Base-by-base conservation (phyloP, 2,888 invertebrate species). In the Trachelus tabidus region DNA sequence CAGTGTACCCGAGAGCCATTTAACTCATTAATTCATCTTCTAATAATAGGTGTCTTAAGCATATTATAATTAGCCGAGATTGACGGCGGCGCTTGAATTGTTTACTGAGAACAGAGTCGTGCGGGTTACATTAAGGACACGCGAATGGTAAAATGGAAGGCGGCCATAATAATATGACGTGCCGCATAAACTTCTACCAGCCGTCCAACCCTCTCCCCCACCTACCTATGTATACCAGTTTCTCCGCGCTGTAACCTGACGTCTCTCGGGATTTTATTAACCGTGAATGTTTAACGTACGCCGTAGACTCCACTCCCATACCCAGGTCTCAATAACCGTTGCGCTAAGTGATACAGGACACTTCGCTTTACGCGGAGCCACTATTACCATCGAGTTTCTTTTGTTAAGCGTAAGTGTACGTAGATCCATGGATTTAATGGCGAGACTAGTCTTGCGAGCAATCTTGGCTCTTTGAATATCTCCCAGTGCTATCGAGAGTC, bases 201-300 rank as follows among this genome's bases (percentile, higher is more conserved):
- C 56, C 23, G 23, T 56, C 56, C 56, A 23, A 1, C 56, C 56
- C 56, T 56, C 56, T 6, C 9, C 6, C 56, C 23, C 56, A 6
- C 23, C 56, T 23, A 56, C 15, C 23, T 23, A 56, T 23, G 56
- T 56, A 56, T 56, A 56, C 23, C 56, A 56, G 56, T 56, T 56
- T 56, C 56, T 56, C 23, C 23, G 56, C 56, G 23, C 56, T 56
- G 56, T 56, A 56, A 56, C 56, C 56, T 23, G 56, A 56, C 37
- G 75, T 75, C 77, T 15, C 69, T 30, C 37, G 69, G 37, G 69
- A 79, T 77, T 77, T 79, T 79, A 77, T 79, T 79, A 79, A 69
- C 79, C 79, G 79, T 77, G 79, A 79, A 79, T 77, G 77, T 77
- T 79, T 77, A 79, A 79, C 77, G 75, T 77, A 56, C 77, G 77